Evolutionary conservation across 2,113 vertebrate genomes (phyloP), one percentile per base, ranked within the genome.

Genomic region (Lota lota): DNA sequence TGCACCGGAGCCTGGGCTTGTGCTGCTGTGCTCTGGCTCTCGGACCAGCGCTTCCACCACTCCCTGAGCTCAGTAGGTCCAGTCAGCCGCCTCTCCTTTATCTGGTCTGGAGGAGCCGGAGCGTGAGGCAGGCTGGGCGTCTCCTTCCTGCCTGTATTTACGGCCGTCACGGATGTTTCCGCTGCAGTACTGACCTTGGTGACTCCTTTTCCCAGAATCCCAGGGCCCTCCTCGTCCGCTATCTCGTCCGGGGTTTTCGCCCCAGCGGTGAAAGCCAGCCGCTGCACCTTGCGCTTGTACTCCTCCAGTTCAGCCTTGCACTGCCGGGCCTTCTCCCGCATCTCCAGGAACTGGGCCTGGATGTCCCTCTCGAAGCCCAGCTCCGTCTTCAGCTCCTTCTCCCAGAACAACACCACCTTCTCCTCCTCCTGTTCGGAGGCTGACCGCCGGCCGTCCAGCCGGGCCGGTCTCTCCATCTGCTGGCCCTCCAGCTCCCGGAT

Each of bases 361-460:
- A 93, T 68, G 51, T 91, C 88, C 63, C 63, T 84, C 79, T 89
- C 91, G 1, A 85, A 81, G 19, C 47, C 80, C 58, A 87, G 88
- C 57, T 93, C 92, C 0, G 87, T 88, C 64, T 85, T 90, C 21
- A 93, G 73, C 64, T 94, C 91, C 0, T 92, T 92, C 75, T 90
- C 83, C 93, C 92, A 92, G 67, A 90, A 90, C 24, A 75, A 68
- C 1, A 91, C 79, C 69, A 92, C 88, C 4, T 77, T 68, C 1
- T 6, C 68, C 5, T 53, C 1, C 22, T 10, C 40, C 59, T 82
- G 51, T 78, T 71, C 19, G 74, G n/a, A 1, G 71, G 28, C 14
- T 81, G 40, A 85, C 63, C 69, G 65, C 19, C 72, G 19, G 2
- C 70, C 28, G 14, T 82, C 87, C 61, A 68, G 65, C 20, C 75